Evolutionary conservation across 2,797 vertebrate species (phyloP), one percentile per base, ranked within the genome.

Genomic region (Lerista edwardsae): DNA sequence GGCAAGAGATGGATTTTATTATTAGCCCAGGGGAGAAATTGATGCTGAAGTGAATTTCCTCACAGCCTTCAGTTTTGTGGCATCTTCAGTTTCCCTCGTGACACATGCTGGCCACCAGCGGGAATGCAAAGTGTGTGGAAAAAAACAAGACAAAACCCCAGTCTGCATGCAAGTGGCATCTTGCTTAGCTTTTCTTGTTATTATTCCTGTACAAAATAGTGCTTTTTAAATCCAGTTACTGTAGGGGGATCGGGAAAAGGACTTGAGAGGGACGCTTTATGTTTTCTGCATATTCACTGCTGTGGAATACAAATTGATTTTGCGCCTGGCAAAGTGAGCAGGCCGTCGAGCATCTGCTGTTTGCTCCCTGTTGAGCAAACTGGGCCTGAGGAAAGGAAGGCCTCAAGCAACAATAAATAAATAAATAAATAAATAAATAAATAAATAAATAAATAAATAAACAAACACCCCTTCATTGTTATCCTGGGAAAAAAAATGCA

Each of bases 1-100:
- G 55, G 51, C 36, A 75, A 39, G 55, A n/a, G 84, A 76, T n/a
- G 79, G 23, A 44, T 75, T n/a, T n/a, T n/a, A 44, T 81, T 75
- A 61, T 85, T 85, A 75, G 81, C 84, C 64, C 31, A 15, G 67
- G 71, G 64, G 39, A 80, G 29, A 76, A 19, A 41, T 6, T 83
- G 64, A 34, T 39, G 23, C 75, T 80, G 79, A 81, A 80, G 11
- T 31, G 51, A 85, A 75, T 85, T 81, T 69, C 55, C 84, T 76
- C 39, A 75, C 64, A 80, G 17, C 47, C 34, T 85, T 81, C 25
- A 68, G 47, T 44, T 75, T 19, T 47, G 39, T 75, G 72, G 64
- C 62, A 44, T 85, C 55, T 81, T 80, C 75, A 61, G 41, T 68
- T 85, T 76, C n/a, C 39, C 47, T 51, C 4, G 72, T 81, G 65